A percentile compares a stretch with the other conserved stretches of the same genome.
Conservation (phyloP, 2,113 vertebrate genomes). For the Tenrec ecaudatus region DNA sequence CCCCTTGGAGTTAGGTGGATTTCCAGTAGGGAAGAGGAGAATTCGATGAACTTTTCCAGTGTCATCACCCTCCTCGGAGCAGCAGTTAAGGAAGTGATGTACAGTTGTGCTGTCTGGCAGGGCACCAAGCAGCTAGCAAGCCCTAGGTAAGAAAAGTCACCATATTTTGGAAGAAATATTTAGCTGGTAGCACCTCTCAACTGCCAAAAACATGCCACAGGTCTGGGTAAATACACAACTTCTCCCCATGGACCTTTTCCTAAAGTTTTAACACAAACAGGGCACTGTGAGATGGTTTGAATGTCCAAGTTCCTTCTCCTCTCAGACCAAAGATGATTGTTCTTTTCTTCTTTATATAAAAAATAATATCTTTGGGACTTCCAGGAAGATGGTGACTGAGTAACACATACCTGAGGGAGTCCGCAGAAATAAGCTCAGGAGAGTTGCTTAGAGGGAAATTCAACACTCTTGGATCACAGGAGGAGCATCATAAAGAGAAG, state of each 20-base stretch:
- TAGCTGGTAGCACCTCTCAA: constrained; percentile 62
- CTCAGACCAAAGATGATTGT: constrained; percentile 60
- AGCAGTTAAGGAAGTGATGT: constrained; percentile 40
- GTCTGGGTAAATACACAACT: constrained; percentile 68
- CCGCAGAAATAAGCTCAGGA: too few species aligned
- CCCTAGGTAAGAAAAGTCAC: constrained; percentile 56
- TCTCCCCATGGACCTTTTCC: constrained; percentile 30
- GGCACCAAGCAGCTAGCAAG: neutral
- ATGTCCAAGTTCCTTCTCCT: constrained; percentile 70
- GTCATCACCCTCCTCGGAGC: neutral
- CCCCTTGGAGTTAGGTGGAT: neutral
- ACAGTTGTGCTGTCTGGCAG: constrained; percentile 15
- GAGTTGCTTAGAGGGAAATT: too few species aligned
- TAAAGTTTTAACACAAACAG: constrained; percentile 71
- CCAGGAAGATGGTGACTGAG: too few species aligned
- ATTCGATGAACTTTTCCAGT: neutral
- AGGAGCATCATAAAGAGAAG: too few species aligned
- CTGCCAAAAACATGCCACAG: constrained; percentile 66
- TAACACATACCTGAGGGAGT: too few species aligned
- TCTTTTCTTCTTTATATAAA: too few species aligned
- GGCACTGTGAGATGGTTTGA: constrained; percentile 38
- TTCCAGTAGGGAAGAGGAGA: constrained; percentile 48
- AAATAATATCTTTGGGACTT: too few species aligned
- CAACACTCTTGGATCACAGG: too few species aligned
- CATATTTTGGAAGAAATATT: constrained; percentile 30